phyloP scores from a whole-genome alignment of 2,888 invertebrate species.

The Diadegma fenestrale region DNA sequence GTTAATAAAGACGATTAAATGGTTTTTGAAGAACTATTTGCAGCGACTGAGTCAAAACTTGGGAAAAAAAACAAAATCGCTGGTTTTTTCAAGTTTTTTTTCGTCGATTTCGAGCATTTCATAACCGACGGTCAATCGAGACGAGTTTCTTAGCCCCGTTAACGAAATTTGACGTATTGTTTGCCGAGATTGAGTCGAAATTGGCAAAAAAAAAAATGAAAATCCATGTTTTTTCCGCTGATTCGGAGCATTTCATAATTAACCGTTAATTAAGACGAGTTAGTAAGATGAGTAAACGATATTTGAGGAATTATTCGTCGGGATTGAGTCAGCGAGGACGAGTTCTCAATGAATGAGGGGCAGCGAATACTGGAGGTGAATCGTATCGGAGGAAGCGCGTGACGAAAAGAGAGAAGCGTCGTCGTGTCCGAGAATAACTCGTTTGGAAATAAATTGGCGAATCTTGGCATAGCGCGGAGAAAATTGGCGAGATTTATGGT shows the following conservation, averaged over 20 bases:
- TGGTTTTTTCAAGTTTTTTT: slow-evolving; percentile 79
- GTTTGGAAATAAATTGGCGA: slow-evolving; percentile 29
- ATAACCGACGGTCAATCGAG: background rate
- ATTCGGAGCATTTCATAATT: too few species aligned
- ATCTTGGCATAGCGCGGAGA: slow-evolving; percentile 23
- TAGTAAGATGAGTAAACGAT: too few species aligned
- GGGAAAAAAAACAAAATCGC: background rate
- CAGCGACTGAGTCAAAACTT: too few species aligned
- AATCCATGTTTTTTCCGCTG: too few species aligned
- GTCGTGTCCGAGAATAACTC: slow-evolving; percentile 67
- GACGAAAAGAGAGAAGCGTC: slow-evolving; percentile 3
- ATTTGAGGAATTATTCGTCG: slow-evolving; percentile 78
- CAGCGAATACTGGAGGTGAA: slow-evolving; percentile 5
- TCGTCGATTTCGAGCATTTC: slow-evolving; percentile 44
- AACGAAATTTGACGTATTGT: slow-evolving; percentile 79
- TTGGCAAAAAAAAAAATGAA: too few species aligned
- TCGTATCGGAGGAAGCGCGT: background rate
- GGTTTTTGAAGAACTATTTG: slow-evolving; percentile 79
- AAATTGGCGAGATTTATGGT: slow-evolving; percentile 69
- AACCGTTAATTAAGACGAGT: too few species aligned
- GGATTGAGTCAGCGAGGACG: slow-evolving; percentile 73
- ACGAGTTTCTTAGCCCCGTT: background rate
- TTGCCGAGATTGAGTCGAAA: too few species aligned
- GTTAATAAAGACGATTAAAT: too few species aligned
- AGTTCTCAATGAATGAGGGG: slow-evolving; percentile 8